A percentile compares a stretch with the other conserved stretches of the same genome.
Evolutionary conservation across 2,113 vertebrate genomes (phyloP).

Genomic region (Nettapus auritus): DNA sequence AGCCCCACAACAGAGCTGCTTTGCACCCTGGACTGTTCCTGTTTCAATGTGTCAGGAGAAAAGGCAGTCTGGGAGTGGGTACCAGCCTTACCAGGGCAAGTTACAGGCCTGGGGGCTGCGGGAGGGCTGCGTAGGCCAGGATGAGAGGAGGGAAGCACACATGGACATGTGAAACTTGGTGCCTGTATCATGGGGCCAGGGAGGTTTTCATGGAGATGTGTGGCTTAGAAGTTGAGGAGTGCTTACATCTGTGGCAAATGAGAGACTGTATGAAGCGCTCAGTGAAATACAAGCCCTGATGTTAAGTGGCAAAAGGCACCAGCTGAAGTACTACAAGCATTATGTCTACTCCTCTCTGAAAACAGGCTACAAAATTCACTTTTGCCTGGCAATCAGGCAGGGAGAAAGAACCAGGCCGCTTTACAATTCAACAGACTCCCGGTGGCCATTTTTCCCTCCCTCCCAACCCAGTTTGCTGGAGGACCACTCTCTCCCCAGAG

Average conservation of each 20-base stretch:
- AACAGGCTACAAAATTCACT: not conserved
- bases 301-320: not conserved
- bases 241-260: not conserved
- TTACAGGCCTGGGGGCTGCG: not conserved
- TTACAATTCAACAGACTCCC: not conserved
- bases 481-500: not conserved
- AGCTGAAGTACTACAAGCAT: not conserved
- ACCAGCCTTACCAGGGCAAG: not conserved
- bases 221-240: not conserved
- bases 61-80: not conserved
- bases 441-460: rapidly evolving
- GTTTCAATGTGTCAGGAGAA: not conserved
- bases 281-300: not conserved
- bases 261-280: not conserved
- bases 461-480: not conserved
- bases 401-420: not conserved
- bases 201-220: not conserved
- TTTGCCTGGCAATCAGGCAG: not conserved
- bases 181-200: not conserved
- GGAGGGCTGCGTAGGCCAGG: not conserved
- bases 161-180: not conserved
- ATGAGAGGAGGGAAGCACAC: not conserved
- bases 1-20: not conserved
- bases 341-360: not conserved
- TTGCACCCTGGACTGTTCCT: not conserved